phyloP scores from a whole-genome alignment of 2,888 invertebrate species.

The Mimas tiliae region DNA sequence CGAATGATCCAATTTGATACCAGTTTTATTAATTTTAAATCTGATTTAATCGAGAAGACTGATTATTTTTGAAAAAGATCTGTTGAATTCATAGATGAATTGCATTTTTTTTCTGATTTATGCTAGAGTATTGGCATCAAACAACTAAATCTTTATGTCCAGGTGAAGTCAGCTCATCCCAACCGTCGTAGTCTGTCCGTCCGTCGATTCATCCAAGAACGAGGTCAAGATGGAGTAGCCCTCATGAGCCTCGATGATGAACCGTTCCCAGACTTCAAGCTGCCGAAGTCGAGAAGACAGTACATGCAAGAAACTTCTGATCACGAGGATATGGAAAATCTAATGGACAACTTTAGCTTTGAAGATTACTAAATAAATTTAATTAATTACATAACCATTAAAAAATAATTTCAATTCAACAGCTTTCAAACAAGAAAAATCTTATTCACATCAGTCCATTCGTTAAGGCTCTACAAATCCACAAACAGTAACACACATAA shows the following conservation, averaged over 20 bases:
- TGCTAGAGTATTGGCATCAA: too few species aligned
- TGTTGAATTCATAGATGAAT: too few species aligned
- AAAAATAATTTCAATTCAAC: too few species aligned
- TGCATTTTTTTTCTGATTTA: too few species aligned
- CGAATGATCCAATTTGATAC: too few species aligned
- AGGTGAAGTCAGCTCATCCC: constrained; percentile 24
- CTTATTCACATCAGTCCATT: too few species aligned
- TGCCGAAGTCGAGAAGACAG: constrained; percentile 59
- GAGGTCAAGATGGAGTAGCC: constrained; percentile 48
- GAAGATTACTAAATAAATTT: constrained; percentile 10
- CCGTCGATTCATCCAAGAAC: constrained; percentile 54
- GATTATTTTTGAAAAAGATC: too few species aligned
- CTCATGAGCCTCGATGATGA: constrained; percentile 54
- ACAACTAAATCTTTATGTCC: not conserved
- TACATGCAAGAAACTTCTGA: constrained; percentile 50
- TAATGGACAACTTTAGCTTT: constrained; percentile 4
- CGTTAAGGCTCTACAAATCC: too few species aligned
- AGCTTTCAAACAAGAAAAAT: too few species aligned
- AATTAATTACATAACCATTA: not conserved
- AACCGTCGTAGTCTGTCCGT: constrained; percentile 36
- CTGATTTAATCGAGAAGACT: too few species aligned
- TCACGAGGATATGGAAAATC: constrained; percentile 31
- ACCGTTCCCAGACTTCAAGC: constrained; percentile 59
- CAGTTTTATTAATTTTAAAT: too few species aligned
- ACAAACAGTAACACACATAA: too few species aligned